A percentile compares a stretch with the other conserved stretches of the same genome.
phyloP scores from a whole-genome alignment of 2,888 invertebrate species.

The Drosophila pseudotakahashii region DNA sequence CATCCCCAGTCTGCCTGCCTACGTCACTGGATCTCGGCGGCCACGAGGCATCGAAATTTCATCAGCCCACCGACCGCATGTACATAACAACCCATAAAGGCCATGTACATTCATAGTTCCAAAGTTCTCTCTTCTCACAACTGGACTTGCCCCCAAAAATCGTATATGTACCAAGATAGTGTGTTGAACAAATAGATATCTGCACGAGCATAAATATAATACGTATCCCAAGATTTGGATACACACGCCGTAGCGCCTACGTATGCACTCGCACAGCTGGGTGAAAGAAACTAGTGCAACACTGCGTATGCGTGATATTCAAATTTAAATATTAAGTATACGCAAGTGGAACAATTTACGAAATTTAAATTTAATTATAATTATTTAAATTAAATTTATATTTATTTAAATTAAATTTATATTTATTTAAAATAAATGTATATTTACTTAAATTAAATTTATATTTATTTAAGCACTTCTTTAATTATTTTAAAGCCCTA shows the following conservation, averaged over 20 bases:
- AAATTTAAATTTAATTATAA: too few relatives aligned
- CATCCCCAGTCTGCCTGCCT: neutral
- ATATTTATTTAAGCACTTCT: too few relatives aligned
- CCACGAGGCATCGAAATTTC: slow-evolving; percentile 34
- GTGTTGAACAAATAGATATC: slow-evolving; percentile 18
- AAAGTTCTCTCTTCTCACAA: neutral
- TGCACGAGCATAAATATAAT: slow-evolving; percentile 39
- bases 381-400: too few relatives aligned
- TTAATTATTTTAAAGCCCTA: neutral
- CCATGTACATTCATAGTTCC: slow-evolving; percentile 3
- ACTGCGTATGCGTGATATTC: slow-evolving; percentile 13
- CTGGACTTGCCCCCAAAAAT: slow-evolving; percentile 48
- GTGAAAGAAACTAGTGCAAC: neutral
- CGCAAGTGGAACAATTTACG: neutral
- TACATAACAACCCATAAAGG: neutral
- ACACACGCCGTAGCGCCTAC: slow-evolving; percentile 12
- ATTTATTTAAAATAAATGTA: too few relatives aligned
- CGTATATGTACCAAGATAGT: slow-evolving; percentile 18
- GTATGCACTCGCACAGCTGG: slow-evolving; percentile 9
- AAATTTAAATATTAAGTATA: neutral
- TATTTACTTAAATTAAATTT: too few relatives aligned
- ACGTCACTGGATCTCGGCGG: slow-evolving; percentile 25
- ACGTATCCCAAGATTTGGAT: slow-evolving; percentile 17
- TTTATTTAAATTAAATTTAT: too few relatives aligned
- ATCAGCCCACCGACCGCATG: slow-evolving; percentile 20